phyloP scores from a whole-genome alignment of 2,113 vertebrate species.

The Xenus cinereus region DNA sequence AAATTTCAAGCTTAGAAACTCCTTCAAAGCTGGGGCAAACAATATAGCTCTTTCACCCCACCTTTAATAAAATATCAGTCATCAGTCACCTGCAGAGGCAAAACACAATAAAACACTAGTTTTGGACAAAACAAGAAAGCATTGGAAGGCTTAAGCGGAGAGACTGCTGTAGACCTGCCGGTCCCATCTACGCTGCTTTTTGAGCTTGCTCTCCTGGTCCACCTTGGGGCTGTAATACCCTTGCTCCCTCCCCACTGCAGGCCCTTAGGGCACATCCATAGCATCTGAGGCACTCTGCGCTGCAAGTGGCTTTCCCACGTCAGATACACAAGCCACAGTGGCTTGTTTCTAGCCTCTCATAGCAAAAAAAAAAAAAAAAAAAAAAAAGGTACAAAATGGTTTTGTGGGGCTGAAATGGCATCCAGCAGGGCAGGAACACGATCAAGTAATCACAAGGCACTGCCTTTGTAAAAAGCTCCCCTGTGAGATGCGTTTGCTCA shows the following conservation, averaged over 20 bases:
- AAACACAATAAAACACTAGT: not conserved
- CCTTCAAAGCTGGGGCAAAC: not conserved
- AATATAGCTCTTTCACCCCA: not conserved
- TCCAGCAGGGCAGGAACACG: not conserved
- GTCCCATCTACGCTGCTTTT: not conserved
- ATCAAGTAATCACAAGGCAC: not conserved
- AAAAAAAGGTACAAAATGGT: not conserved
- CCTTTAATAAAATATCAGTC: not conserved
- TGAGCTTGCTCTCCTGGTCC: not conserved
- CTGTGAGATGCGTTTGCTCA: not conserved
- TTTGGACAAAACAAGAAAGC: not conserved
- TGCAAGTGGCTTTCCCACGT: not conserved
- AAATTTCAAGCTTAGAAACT: not conserved
- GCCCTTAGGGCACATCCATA: not conserved
- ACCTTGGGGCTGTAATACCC: not conserved
- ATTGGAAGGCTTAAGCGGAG: not conserved
- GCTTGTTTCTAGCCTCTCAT: not conserved
- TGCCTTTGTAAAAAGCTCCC: not conserved
- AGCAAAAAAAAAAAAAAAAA: too few species aligned
- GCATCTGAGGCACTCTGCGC: rapidly evolving
- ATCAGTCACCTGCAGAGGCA: not conserved
- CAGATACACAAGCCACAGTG: not conserved
- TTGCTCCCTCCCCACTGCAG: not conserved
- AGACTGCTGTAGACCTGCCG: not conserved
- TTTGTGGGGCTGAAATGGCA: not conserved